These are phyloP conservation scores for Drosophila merina DNA, from an alignment of 2,888 invertebrate genomes.

Conservation along the genomic window DNA sequence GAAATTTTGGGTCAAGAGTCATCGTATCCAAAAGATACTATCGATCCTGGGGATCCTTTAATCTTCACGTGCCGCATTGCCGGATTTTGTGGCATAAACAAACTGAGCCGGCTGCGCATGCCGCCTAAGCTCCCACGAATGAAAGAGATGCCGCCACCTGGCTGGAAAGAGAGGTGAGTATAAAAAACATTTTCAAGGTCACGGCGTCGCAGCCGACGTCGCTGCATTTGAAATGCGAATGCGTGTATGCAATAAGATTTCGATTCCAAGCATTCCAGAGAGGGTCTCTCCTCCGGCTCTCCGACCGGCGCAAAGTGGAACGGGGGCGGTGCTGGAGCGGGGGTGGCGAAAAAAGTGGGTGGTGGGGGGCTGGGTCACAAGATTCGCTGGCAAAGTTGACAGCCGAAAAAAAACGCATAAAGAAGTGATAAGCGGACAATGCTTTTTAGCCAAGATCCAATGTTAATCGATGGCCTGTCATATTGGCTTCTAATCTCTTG, in stretches of 20 bases:
- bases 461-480: slow-evolving; percentile 24
- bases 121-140: slow-evolving; percentile 7
- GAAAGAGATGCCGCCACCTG: background rate
- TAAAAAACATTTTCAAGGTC: slow-evolving; percentile 61
- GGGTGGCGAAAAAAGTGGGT: background rate
- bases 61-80: background rate
- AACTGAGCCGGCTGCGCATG: slow-evolving; percentile 53
- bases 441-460: slow-evolving; percentile 11
- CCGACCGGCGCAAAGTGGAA: background rate
- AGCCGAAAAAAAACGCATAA: background rate
- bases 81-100: background rate
- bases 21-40: background rate
- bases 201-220: slow-evolving; percentile 35
- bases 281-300: background rate
- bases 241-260: slow-evolving; percentile 30
- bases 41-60: no score
- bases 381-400: slow-evolving; percentile 10
- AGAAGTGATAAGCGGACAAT: slow-evolving; percentile 14
- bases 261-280: slow-evolving; percentile 24
- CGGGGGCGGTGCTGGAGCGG: background rate
- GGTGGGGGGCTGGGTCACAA: slow-evolving; percentile 20
- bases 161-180: slow-evolving; percentile 8
- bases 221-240: slow-evolving; percentile 43
- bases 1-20: no score
- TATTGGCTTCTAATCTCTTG: background rate